Evolutionary conservation across 2,797 vertebrate genomes (phyloP), one percentile per base, ranked within the genome.

Genomic region (Spea hammondii): DNA sequence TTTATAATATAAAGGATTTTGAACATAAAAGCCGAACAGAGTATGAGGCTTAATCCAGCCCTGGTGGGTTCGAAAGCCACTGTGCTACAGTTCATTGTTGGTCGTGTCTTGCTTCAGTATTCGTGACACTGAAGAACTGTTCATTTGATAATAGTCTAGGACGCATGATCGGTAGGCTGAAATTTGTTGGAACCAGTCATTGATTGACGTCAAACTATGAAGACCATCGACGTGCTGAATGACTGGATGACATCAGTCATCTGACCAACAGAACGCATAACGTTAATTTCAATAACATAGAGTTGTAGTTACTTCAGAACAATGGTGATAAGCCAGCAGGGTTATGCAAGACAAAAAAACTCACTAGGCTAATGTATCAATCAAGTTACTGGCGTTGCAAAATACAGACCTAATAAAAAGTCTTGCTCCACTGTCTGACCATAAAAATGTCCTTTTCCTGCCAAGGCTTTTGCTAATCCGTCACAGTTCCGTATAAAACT

Each of bases 351-450:
- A 59, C 70, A 59, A 57, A 32, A 32, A 32, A 13, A 12, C 70
- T 57, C 70, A 4, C 53, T 46, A 11, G 5, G 54, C 53, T 72
- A 72, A 72, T 59, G 44, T 72, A 72, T 59, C 70, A 72, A 57
- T 72, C 70, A 72, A 72, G 1, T 13, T 72, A 32, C 70, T 72
- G 44, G 32, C 32, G 53, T 47, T 57, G 53, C 54, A 72, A 57
- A 72, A 57, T 46, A 7, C 44, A 59, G 32, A 8, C 49, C 66
- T 69, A 69, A 69, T 69, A 69, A 51, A 69, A 69, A 45, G 44
- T 59, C 70, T 72, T 72, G 70, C 59, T 57, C 53, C 54, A 72
- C 5, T 72, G 70, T 54, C 70, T 72, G 12, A 59, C 70, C 70
- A 57, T 46, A 72, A 72, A 72, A 72, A 72, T 72, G 70, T 72